phyloP scores from a whole-genome alignment of 2,113 vertebrate species.

The Passer montanus region DNA sequence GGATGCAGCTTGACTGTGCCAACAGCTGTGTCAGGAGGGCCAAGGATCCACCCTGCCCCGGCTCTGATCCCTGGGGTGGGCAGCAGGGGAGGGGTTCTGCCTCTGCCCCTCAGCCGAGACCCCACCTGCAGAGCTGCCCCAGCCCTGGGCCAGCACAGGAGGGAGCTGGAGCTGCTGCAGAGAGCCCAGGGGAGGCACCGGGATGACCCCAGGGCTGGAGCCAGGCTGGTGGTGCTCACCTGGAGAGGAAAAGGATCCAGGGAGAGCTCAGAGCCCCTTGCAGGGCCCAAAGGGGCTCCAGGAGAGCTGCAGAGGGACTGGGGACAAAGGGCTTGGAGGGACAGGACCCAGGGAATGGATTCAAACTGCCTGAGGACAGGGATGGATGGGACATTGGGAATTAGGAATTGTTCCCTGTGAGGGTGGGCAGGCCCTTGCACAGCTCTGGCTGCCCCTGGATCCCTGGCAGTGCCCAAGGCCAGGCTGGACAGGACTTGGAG shows the following conservation, averaged over 20 bases:
- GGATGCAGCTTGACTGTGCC: accelerated
- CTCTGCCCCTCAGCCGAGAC: background rate
- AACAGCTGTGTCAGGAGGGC: background rate
- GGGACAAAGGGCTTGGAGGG: background rate
- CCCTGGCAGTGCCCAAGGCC: background rate
- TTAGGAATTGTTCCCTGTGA: background rate
- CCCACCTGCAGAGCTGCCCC: background rate
- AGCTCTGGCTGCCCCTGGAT: background rate
- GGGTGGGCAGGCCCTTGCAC: background rate
- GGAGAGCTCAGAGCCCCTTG: background rate
- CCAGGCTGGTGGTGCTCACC: background rate
- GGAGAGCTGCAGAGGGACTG: background rate
- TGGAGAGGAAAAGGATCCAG: background rate
- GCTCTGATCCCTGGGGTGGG: background rate
- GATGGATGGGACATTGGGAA: accelerated
- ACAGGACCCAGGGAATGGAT: background rate
- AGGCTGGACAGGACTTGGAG: background rate
- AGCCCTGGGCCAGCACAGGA: background rate
- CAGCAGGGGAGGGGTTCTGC: background rate
- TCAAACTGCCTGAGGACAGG: background rate
- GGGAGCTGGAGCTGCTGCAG: background rate
- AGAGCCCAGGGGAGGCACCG: background rate
- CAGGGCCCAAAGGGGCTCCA: background rate
- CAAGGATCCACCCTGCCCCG: accelerated
- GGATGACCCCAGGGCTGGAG: background rate